Percentiles rank a stretch among this genome's conserved stretches.
phyloP scores from a whole-genome alignment of 2,888 invertebrate species.

The Hypomecis atomaria region DNA sequence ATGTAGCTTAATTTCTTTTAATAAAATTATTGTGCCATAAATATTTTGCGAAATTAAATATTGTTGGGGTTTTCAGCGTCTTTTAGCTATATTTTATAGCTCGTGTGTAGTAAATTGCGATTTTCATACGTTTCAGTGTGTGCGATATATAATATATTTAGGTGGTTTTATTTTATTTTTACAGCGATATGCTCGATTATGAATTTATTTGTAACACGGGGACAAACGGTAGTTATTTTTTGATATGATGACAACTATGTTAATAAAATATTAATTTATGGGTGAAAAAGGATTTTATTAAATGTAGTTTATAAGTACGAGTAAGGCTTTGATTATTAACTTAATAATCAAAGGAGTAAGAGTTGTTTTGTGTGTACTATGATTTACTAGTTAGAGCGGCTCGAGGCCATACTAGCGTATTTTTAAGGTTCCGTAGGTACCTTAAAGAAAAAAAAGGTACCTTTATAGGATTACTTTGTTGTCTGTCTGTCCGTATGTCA shows the following conservation, averaged over 20 bases:
- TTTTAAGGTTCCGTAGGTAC: no score
- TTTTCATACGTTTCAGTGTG: slow-evolving; percentile 5
- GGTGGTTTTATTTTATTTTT: slow-evolving; percentile 34
- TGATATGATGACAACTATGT: neutral
- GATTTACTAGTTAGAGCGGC: no score
- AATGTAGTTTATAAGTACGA: no score
- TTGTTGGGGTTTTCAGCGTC: neutral
- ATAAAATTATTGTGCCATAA: neutral
- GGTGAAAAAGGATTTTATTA: no score
- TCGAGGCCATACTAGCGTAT: no score
- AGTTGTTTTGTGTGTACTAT: no score
- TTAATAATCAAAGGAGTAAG: no score
- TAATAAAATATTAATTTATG: no score
- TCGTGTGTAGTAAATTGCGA: slow-evolving; percentile 45
- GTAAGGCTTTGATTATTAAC: no score
- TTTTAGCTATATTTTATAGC: neutral
- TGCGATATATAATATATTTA: slow-evolving; percentile 10
- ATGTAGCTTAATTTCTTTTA: neutral
- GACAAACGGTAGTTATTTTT: slow-evolving; percentile 29
- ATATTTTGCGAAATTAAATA: neutral
- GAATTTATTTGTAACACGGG: slow-evolving; percentile 32
- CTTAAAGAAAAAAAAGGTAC: no score
- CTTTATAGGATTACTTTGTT: no score
- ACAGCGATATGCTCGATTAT: slow-evolving; percentile 38
- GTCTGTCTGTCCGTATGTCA: no score